These are phyloP conservation scores for Amphipyra berbera DNA, from an alignment of 2,888 invertebrate species.

Conservation along the genomic window DNA sequence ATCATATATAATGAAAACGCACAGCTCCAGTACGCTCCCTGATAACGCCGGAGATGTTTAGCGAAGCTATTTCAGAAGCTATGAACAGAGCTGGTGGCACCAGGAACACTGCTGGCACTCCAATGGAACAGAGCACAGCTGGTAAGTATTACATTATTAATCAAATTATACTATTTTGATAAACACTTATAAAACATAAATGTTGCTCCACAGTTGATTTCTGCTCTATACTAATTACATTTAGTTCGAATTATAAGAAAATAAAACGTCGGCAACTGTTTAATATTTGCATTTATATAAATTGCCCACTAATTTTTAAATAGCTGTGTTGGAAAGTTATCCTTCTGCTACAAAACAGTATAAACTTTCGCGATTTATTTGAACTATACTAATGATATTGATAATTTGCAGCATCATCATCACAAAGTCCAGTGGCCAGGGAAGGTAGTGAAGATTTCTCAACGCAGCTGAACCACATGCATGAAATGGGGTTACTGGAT, in stretches of 20 bases:
- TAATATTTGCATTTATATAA: too few relatives aligned
- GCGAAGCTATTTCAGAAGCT: slow-evolving; percentile 93
- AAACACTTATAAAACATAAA: too few relatives aligned
- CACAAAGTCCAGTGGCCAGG: slow-evolving; percentile 73
- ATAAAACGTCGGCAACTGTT: too few relatives aligned
- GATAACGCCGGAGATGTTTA: slow-evolving; percentile 95
- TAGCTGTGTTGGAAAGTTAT: too few relatives aligned
- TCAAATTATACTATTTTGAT: too few relatives aligned
- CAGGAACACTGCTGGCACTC: slow-evolving; percentile 63
- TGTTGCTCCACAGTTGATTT: too few relatives aligned
- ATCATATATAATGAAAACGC: not conserved
- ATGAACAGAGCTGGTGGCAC: slow-evolving; percentile 78
- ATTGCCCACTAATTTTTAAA: too few relatives aligned
- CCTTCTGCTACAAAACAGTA: too few relatives aligned
- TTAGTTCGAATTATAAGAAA: too few relatives aligned
- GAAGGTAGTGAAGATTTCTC: slow-evolving; percentile 66
- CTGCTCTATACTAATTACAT: too few relatives aligned
- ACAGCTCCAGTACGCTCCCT: slow-evolving; percentile 67
- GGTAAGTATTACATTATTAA: slow-evolving; percentile 65
- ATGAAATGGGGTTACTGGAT: slow-evolving; percentile 97
- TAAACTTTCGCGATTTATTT: not conserved
- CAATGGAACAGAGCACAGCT: slow-evolving; percentile 80
- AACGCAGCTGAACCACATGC: slow-evolving; percentile 94
- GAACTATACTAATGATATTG: not conserved
- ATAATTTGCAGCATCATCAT: slow-evolving; percentile 74